Conservation (phyloP, 2,888 invertebrate genomes). For the Julus scandinavius region DNA sequence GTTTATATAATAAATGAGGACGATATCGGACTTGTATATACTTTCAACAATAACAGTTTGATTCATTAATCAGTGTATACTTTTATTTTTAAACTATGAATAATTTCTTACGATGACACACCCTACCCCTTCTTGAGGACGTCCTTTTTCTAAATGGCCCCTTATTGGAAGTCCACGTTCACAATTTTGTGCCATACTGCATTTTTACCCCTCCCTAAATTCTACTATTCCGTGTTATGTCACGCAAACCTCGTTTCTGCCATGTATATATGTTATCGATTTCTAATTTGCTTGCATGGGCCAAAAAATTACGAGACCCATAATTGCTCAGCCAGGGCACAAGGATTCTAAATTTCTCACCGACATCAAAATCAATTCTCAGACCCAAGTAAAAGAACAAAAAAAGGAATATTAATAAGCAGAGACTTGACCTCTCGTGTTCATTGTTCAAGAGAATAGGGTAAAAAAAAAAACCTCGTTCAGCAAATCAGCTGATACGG, state of each 20-base stretch:
- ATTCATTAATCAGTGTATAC: background rate
- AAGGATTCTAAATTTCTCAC: background rate
- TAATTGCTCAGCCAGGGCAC: background rate
- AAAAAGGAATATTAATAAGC: background rate
- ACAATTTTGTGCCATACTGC: too few relatives aligned
- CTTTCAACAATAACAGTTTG: background rate
- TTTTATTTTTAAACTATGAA: too few relatives aligned
- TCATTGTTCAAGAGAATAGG: background rate
- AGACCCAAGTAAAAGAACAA: background rate
- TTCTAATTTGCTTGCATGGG: slow-evolving; percentile 13
- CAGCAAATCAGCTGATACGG: too few relatives aligned
- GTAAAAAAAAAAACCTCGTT: too few relatives aligned
- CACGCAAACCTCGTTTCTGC: background rate
- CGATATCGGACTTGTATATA: background rate
- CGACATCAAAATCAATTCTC: background rate
- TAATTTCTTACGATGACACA: too few relatives aligned
- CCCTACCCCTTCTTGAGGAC: too few relatives aligned
- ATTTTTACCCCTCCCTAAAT: too few relatives aligned
- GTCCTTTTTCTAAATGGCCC: too few relatives aligned
- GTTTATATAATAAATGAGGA: background rate
- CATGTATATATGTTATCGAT: background rate
- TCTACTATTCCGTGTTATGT: background rate
- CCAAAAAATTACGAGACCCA: background rate
- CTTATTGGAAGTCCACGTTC: too few relatives aligned
- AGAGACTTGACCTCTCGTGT: background rate